These are phyloP conservation scores for Dipodomys merriami DNA, from an alignment of 2,113 vertebrate species.

Conservation along the genomic window DNA sequence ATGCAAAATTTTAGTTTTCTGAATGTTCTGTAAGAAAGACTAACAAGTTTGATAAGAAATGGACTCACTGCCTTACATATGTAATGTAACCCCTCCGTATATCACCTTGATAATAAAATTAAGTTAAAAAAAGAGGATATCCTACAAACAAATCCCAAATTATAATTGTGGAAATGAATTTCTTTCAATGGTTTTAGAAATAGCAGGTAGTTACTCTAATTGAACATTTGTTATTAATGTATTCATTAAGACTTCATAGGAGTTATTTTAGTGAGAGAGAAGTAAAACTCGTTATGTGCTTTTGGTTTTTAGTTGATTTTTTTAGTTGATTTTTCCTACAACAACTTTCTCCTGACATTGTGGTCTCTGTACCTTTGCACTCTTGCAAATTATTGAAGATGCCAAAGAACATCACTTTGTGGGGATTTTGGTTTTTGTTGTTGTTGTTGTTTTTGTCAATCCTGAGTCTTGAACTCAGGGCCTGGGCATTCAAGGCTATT, in stretches of 20 bases:
- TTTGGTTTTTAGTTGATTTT: background rate
- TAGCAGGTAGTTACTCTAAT: background rate
- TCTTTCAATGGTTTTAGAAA: constrained; percentile 1
- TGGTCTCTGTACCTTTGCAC: background rate
- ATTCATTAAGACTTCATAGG: background rate
- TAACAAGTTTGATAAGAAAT: too few relatives aligned
- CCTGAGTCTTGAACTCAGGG: too few relatives aligned
- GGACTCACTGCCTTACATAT: too few relatives aligned
- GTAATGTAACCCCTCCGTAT: too few relatives aligned
- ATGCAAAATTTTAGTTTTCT: background rate
- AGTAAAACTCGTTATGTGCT: background rate
- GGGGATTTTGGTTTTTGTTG: too few relatives aligned
- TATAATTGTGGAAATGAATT: background rate
- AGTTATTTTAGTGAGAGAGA: background rate
- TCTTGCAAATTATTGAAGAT: background rate
- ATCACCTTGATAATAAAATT: too few relatives aligned
- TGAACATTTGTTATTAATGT: background rate
- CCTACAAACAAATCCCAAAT: background rate
- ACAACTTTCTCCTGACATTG: background rate
- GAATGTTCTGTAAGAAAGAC: background rate
- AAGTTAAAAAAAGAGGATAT: background rate
- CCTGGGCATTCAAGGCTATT: too few relatives aligned
- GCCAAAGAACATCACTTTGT: background rate
- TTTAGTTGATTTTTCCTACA: background rate
- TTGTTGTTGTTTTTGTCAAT: too few relatives aligned